These are phyloP conservation scores for Dromaius novaehollandiae DNA, from an alignment of 2,113 vertebrate species.

Conservation along the genomic window DNA sequence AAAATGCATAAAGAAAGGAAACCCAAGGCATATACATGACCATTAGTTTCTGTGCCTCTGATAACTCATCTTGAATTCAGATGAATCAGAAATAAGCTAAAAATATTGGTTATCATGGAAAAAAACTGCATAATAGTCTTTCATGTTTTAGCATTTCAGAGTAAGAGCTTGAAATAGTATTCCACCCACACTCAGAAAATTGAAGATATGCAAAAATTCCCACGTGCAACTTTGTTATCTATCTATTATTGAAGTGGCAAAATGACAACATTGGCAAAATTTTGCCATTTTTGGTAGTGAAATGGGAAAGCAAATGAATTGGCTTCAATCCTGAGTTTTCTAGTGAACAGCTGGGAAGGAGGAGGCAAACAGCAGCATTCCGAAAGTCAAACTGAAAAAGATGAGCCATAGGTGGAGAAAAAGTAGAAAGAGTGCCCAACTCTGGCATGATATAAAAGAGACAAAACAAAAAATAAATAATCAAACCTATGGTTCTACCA, in stretches of 20 bases:
- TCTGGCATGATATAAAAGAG: not conserved
- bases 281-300: constrained; percentile 70
- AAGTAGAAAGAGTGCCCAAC: not conserved
- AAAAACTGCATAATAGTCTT: constrained; percentile 23
- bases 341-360: constrained; percentile 58
- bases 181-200: constrained; percentile 53
- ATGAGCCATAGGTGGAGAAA: not conserved
- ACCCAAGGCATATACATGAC: not conserved
- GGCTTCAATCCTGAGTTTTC: constrained; percentile 10
- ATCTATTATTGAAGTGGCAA: constrained; percentile 59
- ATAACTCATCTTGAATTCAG: not conserved
- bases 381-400: constrained; percentile 10
- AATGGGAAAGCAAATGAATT: constrained; percentile 59
- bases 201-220: constrained; percentile 59
- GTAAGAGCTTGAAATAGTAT: constrained; percentile 62
- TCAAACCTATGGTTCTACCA: too few species aligned
- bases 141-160: constrained; percentile 58
- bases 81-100: constrained; percentile 63
- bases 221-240: constrained; percentile 64
- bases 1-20: not conserved
- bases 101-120: constrained; percentile 41
- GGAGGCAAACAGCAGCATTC: constrained; percentile 55
- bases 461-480: not conserved
- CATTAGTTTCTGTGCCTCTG: not conserved
- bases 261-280: constrained; percentile 67